Evolutionary conservation across 2,888 invertebrate species (phyloP), one percentile per base, ranked within the genome.

Genomic region (Odiellus spinosus): DNA sequence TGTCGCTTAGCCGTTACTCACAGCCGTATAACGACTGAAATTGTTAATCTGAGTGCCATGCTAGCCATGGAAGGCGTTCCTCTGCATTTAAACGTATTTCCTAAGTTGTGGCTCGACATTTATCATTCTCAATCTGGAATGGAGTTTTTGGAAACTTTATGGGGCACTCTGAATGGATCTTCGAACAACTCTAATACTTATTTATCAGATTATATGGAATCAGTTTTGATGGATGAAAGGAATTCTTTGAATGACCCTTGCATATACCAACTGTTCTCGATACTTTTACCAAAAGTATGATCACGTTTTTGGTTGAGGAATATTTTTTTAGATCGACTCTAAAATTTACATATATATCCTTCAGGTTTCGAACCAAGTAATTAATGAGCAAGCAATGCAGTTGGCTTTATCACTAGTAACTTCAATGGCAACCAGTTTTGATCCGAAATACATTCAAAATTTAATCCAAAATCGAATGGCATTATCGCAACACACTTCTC

Each of bases 61-160:
- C 81, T 90, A 44, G 91, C 88, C 49, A 80, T 85, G 56, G 91
- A 93, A 69, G 88, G 73, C 55, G 83, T 84, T 39, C 85, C 87
- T 2, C 71, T 91, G 53, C 81, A 87, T 68, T 79, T 85, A 61
- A 82, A 80, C 52, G 78, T 82, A 63, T 91, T 91, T 67, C 86
- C 91, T 14, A 81, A 86, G 60, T 76, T 91, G 60, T 91, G 90
- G 91, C 73, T 83, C 51, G 90, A 90, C 63, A 82, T 90, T 44
- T 78, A 82, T 59, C 76, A 79, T 53, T 76, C 80, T 78, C 74
- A 76, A 60, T 76, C 80, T 49, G 84, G 84, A 60, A 72, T 79
- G 42, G 83, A 83, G 63, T 80, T 85, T 61, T 79, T 85, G 56
- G 77, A 80, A 53, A 77, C 86, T 69, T 69, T 91, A 49, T 71